Evolutionary conservation across 2,797 vertebrate genomes (phyloP).

Genomic region (Esox lucius): DNA sequence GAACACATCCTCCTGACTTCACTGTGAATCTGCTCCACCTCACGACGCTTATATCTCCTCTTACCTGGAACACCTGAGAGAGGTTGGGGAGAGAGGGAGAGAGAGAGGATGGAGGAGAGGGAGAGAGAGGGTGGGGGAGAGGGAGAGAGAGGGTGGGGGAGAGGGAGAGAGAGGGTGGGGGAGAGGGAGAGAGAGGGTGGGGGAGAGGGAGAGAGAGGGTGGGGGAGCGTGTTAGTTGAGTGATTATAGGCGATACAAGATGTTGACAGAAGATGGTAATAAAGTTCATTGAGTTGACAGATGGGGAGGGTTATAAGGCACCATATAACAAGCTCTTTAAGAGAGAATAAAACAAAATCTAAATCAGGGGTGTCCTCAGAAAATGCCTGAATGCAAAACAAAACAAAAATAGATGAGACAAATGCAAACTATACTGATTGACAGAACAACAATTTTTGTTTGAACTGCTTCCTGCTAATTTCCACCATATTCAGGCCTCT

Average conservation of each 20-base stretch:
- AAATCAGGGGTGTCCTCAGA: background rate
- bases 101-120: background rate
- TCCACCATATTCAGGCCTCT: conserved; percentile 71
- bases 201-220: background rate
- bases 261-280: background rate
- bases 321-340: background rate
- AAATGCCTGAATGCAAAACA: conserved; percentile 37
- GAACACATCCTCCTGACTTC: conserved; percentile 93
- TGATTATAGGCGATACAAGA: background rate
- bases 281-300: background rate
- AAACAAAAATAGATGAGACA: conserved; percentile 42
- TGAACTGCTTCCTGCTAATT: conserved; percentile 75
- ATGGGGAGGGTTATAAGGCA: background rate
- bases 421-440: conserved; percentile 56
- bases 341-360: background rate
- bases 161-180: background rate
- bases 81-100: conserved; percentile 23
- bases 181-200: background rate
- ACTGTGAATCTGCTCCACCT: conserved; percentile 94
- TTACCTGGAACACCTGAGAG: conserved; percentile 82
- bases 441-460: conserved; percentile 43
- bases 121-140: background rate
- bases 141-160: background rate
- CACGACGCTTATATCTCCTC: conserved; percentile 88
- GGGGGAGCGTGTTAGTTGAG: background rate